These are phyloP conservation scores for Liasis olivaceus DNA, from an alignment of 2,797 vertebrate genomes.

Conservation along the genomic window DNA sequence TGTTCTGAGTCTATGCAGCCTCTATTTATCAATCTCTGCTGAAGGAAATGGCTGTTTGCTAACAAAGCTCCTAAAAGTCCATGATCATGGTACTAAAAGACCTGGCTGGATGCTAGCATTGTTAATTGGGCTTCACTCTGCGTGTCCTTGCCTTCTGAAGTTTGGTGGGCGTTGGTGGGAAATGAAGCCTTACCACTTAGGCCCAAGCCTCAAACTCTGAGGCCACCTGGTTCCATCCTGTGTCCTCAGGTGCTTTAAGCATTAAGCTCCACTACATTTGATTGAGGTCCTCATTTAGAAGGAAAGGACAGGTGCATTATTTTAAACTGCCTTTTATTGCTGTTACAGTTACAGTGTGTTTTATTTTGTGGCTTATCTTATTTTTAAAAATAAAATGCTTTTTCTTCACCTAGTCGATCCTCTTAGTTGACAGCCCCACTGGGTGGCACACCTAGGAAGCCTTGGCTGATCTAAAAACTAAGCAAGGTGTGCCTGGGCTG, in stretches of 20 bases:
- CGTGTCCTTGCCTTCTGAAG: background rate
- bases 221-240: too few species aligned
- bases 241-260: background rate
- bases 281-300: background rate
- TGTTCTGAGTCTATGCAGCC: background rate
- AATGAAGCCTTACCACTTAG: background rate
- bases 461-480: too few species aligned
- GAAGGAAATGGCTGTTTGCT: too few species aligned
- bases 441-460: too few species aligned
- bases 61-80: background rate
- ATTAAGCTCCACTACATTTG: background rate
- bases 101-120: background rate
- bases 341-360: background rate
- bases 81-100: background rate
- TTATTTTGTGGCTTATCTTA: background rate
- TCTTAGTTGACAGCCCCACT: background rate
- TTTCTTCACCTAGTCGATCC: background rate
- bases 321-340: background rate
- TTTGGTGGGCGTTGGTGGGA: background rate
- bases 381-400: background rate
- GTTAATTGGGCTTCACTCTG: background rate
- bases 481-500: too few species aligned
- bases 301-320: background rate
- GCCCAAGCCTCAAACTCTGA: background rate
- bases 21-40: background rate